Base-by-base conservation (phyloP, 2,797 vertebrate genomes). In the Nasua narica region DNA sequence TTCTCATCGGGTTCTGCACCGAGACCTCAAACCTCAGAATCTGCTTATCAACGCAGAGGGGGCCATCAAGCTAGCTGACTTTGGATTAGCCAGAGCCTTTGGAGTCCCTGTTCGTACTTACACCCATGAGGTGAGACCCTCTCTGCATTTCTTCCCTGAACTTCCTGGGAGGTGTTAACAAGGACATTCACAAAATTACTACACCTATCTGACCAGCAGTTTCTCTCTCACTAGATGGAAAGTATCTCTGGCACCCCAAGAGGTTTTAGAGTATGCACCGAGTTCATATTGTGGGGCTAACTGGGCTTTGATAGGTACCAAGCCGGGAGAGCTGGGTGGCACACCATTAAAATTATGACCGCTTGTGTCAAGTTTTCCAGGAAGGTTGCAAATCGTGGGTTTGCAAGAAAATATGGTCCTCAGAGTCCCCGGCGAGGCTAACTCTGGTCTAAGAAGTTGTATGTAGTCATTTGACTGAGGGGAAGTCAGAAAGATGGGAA, bases 1-100 rank as follows among this genome's bases (percentile, higher is more conserved):
- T 97, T 99, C 99, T 21, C 99, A 99, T 97, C 99, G 99, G 3
- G 99, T 99, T 78, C 99, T 99, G n/a, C 99, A 99, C 97, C 98
- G 99, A 48, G 99, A 99, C 98, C 99, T 99, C 91, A 99, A 99
- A 97, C 99, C 99, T 25, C 99, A 99, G 97, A 99, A 99, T 97
- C 99, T 99, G 76, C 99, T 99, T 95, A 99, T 99, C 98, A 99
- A 99, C 0, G 98, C 99, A 2, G 99, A 99, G 90, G 99, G 99
- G 0, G 99, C 99, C 97, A 99, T 99, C 98, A 99, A 99, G 93
- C 99, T 99, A 72, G 99, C 99, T 0, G 99, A 99, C 97, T 99
- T 99, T 25, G 99, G 99, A 40, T 98, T 99, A 92, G 99, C 99
- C 1, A 99, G 99, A 94, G 99, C 99, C 43, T 99, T 99, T 23